phyloP scores from a whole-genome alignment of 2,113 vertebrate genomes.

The Lophochroa leadbeateri region DNA sequence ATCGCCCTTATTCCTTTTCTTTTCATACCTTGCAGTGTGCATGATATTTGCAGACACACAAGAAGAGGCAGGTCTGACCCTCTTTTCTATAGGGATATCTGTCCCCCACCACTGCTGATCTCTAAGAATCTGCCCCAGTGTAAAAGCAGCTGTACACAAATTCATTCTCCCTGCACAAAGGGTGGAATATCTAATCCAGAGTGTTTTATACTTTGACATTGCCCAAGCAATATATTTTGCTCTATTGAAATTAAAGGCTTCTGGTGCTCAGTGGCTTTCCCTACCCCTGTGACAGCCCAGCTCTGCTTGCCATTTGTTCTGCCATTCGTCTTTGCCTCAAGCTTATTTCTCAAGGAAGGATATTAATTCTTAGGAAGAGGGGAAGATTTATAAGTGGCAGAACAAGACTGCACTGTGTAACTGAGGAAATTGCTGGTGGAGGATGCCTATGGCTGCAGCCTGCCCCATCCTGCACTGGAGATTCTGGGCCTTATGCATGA shows the following conservation, averaged over 20 bases:
- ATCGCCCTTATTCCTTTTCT: neutral
- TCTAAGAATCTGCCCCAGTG: neutral
- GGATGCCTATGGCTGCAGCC: neutral
- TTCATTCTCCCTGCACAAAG: neutral
- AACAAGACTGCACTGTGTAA: neutral
- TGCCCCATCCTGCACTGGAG: neutral
- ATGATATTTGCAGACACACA: neutral
- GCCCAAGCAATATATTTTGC: neutral
- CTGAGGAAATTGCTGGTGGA: neutral
- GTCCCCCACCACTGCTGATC: neutral
- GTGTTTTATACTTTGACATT: neutral
- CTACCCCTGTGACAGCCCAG: neutral
- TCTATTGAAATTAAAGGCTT: neutral
- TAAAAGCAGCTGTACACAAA: neutral
- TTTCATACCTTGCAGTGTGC: neutral
- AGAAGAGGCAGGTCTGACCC: neutral
- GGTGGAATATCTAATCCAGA: neutral
- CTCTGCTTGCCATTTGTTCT: neutral
- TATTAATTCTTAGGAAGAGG: neutral
- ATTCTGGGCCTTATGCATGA: neutral
- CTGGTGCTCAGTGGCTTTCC: neutral
- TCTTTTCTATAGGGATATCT: neutral
- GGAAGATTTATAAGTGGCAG: neutral
- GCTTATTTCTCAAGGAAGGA: neutral
- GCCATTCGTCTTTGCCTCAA: neutral